Percentiles rank a stretch among this genome's conserved stretches.
Conservation (phyloP, 2,113 vertebrate genomes). For the Crotalus viridis region DNA sequence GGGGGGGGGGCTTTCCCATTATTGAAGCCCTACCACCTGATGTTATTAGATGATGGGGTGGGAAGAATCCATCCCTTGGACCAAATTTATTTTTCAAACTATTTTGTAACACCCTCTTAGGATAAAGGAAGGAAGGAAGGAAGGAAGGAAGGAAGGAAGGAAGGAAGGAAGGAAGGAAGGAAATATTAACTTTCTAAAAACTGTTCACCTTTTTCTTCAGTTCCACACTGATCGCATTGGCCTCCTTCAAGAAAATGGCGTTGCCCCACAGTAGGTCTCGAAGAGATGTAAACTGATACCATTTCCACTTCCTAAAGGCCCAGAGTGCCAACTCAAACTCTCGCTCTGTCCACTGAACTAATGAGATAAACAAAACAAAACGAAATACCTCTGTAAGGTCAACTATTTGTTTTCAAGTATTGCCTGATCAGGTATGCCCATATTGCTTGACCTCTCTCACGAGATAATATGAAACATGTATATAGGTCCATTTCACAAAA, state of each 20-base stretch:
- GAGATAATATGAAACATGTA: not conserved
- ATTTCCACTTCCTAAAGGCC: constrained; percentile 95
- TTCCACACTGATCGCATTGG: constrained; percentile 96
- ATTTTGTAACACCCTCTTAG: not conserved
- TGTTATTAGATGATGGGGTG: not conserved
- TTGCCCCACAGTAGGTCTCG: constrained; percentile 95
- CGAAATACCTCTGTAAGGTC: not conserved
- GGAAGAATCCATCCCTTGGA: not conserved
- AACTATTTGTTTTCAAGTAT: constrained; percentile 3
- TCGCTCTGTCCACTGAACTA: constrained; percentile 91
- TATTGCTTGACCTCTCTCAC: not conserved
- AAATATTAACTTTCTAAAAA: not conserved
- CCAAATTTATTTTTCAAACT: not conserved
- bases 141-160: not conserved
- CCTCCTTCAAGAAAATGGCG: constrained; percentile 95
- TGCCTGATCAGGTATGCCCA: not conserved
- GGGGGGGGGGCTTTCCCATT: not conserved
- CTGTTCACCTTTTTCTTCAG: constrained; percentile 92
- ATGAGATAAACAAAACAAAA: constrained; percentile 14
- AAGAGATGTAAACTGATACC: constrained; percentile 97
- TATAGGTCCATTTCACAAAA: not conserved
- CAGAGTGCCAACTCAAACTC: constrained; percentile 89
- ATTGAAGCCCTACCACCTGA: not conserved
- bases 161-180: not conserved
- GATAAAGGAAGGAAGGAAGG: not conserved